phyloP scores from a whole-genome alignment of 37 sponge, comb jelly and placozoan genomes.

The Oopsacas minuta region DNA sequence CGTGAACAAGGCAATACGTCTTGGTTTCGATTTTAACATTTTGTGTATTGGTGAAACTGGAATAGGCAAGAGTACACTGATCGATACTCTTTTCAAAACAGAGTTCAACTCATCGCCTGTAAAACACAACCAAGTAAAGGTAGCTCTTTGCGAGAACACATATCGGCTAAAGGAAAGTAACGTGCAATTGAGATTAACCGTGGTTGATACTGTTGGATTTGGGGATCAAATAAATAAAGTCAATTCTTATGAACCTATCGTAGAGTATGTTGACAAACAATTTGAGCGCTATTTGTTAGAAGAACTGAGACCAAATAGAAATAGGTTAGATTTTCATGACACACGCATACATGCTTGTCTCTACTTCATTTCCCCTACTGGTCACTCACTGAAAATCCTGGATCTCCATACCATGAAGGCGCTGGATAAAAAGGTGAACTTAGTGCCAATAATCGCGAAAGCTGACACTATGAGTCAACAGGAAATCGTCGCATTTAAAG shows the following conservation, averaged over 20 bases:
- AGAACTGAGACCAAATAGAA: slow-evolving; percentile 74
- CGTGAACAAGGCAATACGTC: slow-evolving; percentile 85
- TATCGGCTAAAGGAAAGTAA: slow-evolving; percentile 64
- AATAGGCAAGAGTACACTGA: slow-evolving; percentile 84
- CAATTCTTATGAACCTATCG: slow-evolving; percentile 49
- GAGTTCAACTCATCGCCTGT: slow-evolving; percentile 19
- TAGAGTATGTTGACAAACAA: slow-evolving; percentile 70
- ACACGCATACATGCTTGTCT: slow-evolving; percentile 82
- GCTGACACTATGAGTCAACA: slow-evolving; percentile 74
- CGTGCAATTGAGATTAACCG: slow-evolving; percentile 68
- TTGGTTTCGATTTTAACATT: slow-evolving; percentile 97
- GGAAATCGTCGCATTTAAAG: not conserved
- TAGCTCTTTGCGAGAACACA: not conserved
- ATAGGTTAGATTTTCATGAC: slow-evolving; percentile 65
- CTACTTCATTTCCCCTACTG: slow-evolving; percentile 86
- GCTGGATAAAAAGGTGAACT: slow-evolving; percentile 84
- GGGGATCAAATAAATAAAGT: slow-evolving; percentile 95
- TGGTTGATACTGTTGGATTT: slow-evolving; percentile 79
- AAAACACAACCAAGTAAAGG: not conserved
- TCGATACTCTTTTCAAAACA: slow-evolving; percentile 89
- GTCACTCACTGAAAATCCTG: slow-evolving; percentile 85
- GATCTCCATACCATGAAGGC: slow-evolving; percentile 92
- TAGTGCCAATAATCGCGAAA: slow-evolving; percentile 95
- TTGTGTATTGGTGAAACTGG: slow-evolving; percentile 76
- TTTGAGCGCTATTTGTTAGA: slow-evolving; percentile 77